Evolutionary conservation across 2,797 vertebrate species (phyloP), one percentile per base, ranked within the genome.

Genomic region (Enteromius unitaeniatus): DNA sequence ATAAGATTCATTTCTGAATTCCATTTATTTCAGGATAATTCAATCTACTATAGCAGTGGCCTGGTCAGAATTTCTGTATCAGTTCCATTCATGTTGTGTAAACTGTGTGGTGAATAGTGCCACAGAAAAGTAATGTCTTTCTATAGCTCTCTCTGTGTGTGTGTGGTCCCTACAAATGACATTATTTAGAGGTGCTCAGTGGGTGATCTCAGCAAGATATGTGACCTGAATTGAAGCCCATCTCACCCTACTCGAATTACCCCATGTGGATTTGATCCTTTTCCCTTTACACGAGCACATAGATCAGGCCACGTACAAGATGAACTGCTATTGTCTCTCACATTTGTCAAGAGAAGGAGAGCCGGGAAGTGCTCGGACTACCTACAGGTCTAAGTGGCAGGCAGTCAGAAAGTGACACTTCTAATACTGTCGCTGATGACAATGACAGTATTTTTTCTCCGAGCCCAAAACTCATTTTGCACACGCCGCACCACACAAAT

Each of bases 301-400:
- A 79, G 85, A 85, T 83, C 69, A 84, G 79, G 51, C 67, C 53
- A 23, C 13, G 26, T 60, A 73, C 77, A 60, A 82, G 84, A 88
- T 82, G 84, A 78, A 84, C 85, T 84, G 83, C 79, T 78, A 79
- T 88, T 75, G 82, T 84, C 78, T 76, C 31, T 60, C 82, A 82
- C 82, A 81, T 89, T 83, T 88, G 84, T 85, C 84, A 87, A 72
- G 68, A 74, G 79, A 84, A 84, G 65, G 62, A 64, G 69, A 70
- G 53, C 42, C 14, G 55, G 51, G 75, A 78, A 74, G 78, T 77
- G 42, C 84, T 78, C 15, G 45, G 53, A 73, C 87, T 89, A 87
- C 85, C 85, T 87, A 86, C 84, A 89, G 78, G 65, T 23, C 75
- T 80, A 80, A 67, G 74, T 84, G 84, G 83, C 85, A 86, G 74